Base-by-base conservation (phyloP, 2,888 invertebrate genomes). In the Heliconius erato region DNA sequence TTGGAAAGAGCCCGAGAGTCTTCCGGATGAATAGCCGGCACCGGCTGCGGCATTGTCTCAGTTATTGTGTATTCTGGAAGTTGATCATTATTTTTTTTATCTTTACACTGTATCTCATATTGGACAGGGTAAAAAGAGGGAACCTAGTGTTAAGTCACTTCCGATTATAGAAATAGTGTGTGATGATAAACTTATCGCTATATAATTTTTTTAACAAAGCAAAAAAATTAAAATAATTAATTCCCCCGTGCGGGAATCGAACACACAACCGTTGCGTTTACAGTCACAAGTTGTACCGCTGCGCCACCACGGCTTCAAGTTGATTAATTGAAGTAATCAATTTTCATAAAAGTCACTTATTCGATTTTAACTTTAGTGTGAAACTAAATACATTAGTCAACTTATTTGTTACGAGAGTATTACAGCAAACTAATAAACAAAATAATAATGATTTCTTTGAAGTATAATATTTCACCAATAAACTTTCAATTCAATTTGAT, bases 41-140 rank as follows among this genome's bases (percentile, higher is more conserved):
- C 90, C 28, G 94, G 94, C 1, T 90, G 84, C 3, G 92, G 87
- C 90, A 94, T 88, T 1, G 95, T 89, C 86, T 96, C 95, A 54
- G 92, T 44, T 19, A 79, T 23, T 12, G 32, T 54, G 14, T 82
- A 67, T 14, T 40, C 85, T 85, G 67, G 7, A 80, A 82, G 65
- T 59, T 67, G 3, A 26, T 59, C 14, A 32, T 65, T 7, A n/a
- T 23, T 59, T 63, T 59, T 59, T 59, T 23, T 9, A 63, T 23
- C 3, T 63, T 63, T 63, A 63, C n/a, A 63, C 7, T 63, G 3
- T 59, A 59, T 23, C 23, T 3, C 7, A 59, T 23, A 19, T 59
- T 9, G 9, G 23, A 6, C 59, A 3, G 23, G 23, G 7, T 9
- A 59, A 7, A 23, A 6, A 59, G 23, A 59, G 59, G 11, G 3